phyloP scores from a whole-genome alignment of 2,113 vertebrate genomes.

The Axis porcinus region DNA sequence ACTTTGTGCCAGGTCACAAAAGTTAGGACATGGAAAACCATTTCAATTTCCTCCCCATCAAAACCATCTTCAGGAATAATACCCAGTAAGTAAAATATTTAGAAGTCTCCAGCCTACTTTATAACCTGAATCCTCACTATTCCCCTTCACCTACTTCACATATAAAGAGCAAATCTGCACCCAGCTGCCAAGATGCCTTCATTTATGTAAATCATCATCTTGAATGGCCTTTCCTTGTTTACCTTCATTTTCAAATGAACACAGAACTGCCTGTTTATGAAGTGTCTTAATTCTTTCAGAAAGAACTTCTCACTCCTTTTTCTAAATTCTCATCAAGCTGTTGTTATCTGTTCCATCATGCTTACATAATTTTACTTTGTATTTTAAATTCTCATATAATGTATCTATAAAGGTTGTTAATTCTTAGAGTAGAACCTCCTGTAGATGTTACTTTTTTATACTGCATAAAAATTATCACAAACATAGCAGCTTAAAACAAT shows the following conservation, averaged over 20 bases:
- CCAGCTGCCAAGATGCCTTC: neutral
- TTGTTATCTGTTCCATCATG: neutral
- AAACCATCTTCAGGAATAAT: neutral
- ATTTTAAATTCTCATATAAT: neutral
- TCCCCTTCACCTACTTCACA: neutral
- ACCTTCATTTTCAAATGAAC: neutral
- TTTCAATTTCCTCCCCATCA: neutral
- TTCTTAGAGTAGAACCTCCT: neutral
- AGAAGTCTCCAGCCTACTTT: neutral
- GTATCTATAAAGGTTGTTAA: neutral
- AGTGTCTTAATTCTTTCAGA: neutral
- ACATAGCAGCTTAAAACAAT: neutral
- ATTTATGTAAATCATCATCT: neutral
- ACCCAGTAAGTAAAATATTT: neutral
- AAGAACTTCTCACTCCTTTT: neutral
- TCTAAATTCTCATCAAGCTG: neutral
- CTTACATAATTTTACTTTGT: neutral
- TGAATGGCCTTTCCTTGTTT: neutral
- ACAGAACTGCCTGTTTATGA: neutral
- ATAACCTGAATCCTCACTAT: neutral
- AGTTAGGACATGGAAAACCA: neutral
- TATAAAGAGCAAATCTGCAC: neutral
- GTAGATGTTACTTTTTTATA: neutral
- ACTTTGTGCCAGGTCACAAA: neutral
- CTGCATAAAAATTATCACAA: neutral